phyloP scores from a whole-genome alignment of 2,797 vertebrate genomes.

The Sus cebifrons region DNA sequence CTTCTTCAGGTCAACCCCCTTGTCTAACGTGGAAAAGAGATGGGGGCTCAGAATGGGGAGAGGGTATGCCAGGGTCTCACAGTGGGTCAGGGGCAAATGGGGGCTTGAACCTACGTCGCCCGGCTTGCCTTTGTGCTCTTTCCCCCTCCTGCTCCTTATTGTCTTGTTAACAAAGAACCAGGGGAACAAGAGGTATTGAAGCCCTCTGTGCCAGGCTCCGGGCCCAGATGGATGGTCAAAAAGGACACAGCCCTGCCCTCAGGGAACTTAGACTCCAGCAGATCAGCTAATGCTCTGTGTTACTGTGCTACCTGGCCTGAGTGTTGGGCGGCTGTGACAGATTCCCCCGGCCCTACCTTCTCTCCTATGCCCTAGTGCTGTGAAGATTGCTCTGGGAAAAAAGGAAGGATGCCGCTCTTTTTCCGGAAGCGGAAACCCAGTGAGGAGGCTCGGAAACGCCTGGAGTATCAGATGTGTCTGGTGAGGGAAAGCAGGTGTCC shows the following conservation, averaged over 20 bases:
- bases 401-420: slow-evolving; percentile 94
- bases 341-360: background rate
- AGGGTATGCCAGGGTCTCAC: background rate
- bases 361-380: background rate
- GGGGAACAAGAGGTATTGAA: background rate
- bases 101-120: background rate
- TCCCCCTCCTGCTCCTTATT: background rate
- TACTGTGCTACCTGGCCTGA: background rate
- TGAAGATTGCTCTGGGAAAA: background rate
- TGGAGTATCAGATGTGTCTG: slow-evolving; percentile 97
- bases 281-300: background rate
- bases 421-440: slow-evolving; percentile 96
- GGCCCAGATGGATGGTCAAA: background rate
- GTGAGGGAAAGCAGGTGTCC: slow-evolving; percentile 88
- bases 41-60: background rate
- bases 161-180: background rate
- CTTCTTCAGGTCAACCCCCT: background rate
- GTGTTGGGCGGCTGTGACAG: background rate
- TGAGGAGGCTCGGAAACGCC: slow-evolving; percentile 94
- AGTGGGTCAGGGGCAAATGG: background rate
- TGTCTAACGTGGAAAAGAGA: background rate
- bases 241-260: background rate
- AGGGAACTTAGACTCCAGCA: background rate
- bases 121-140: background rate
- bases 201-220: background rate